Evolutionary conservation across 2,797 vertebrate genomes (phyloP).

Genomic region (Poecilia gillii): DNA sequence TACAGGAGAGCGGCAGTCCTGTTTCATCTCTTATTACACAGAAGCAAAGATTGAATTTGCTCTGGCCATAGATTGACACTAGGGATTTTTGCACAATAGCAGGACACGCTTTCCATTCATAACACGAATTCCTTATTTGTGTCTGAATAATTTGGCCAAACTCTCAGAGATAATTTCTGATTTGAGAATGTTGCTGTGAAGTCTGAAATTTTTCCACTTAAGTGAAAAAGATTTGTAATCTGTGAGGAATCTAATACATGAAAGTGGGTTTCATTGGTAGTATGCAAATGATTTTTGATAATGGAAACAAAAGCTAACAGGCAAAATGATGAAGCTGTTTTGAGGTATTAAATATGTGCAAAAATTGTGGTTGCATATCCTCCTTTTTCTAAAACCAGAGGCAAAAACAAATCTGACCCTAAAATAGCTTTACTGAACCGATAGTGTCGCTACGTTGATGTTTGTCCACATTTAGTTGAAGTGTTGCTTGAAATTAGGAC

Average conservation of each 20-base stretch:
- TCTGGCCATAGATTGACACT: constrained; percentile 24
- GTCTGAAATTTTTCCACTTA: background rate
- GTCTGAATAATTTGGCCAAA: constrained; percentile 1
- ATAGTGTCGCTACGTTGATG: background rate
- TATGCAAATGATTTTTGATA: background rate
- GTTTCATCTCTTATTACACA: constrained; percentile 49
- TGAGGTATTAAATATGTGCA: background rate
- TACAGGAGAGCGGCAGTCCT: constrained; percentile 24
- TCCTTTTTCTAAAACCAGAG: background rate
- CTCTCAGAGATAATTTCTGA: background rate
- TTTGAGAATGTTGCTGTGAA: background rate
- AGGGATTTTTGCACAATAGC: constrained; percentile 14
- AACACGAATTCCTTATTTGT: background rate
- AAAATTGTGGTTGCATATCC: background rate
- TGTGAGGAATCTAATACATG: background rate
- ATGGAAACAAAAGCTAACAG: background rate
- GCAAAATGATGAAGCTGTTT: background rate
- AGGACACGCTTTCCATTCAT: constrained; percentile 14
- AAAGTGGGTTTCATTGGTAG: background rate
- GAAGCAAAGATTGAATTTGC: constrained; percentile 23
- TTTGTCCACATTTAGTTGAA: background rate
- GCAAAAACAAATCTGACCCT: background rate
- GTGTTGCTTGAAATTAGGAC: background rate
- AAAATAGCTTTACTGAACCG: background rate
- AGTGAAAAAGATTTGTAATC: background rate